These are phyloP conservation scores for Ellobium chinense DNA, from an alignment of 2,888 invertebrate species.

Conservation along the genomic window DNA sequence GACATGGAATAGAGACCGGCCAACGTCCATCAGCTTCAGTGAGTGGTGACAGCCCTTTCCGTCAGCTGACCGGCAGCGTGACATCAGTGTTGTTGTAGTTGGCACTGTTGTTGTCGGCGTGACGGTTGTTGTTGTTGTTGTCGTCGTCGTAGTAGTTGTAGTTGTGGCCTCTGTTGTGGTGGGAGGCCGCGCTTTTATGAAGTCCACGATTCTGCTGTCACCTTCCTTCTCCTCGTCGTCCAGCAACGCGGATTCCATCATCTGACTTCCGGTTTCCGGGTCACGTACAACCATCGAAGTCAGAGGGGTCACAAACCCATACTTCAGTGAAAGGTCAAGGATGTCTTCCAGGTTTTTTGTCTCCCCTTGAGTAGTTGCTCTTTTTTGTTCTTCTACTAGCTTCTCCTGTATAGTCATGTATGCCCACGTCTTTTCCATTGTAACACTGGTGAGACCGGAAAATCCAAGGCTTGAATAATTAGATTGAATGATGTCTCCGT, in stretches of 20 bases:
- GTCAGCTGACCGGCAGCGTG: too few species aligned
- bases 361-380: slow-evolving; percentile 28
- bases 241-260: neutral
- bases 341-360: slow-evolving; percentile 51
- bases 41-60: too few species aligned
- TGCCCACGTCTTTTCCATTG: slow-evolving; percentile 66
- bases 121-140: too few species aligned
- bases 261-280: neutral
- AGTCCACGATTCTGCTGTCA: neutral
- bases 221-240: neutral
- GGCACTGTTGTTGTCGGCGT: too few species aligned
- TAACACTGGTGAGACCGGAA: neutral
- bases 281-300: neutral
- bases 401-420: slow-evolving; percentile 67
- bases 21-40: neutral
- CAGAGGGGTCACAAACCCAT: neutral
- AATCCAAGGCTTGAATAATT: neutral
- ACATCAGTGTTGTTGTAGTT: too few species aligned
- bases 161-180: slow-evolving; percentile 17
- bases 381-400: slow-evolving; percentile 55
- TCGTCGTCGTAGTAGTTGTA: slow-evolving; percentile 28
- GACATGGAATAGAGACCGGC: too few species aligned
- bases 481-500: neutral
- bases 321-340: slow-evolving; percentile 3
- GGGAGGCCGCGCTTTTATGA: neutral